These are phyloP conservation scores for Nyctalus aviator DNA, from an alignment of 2,797 vertebrate genomes.

Conservation along the genomic window DNA sequence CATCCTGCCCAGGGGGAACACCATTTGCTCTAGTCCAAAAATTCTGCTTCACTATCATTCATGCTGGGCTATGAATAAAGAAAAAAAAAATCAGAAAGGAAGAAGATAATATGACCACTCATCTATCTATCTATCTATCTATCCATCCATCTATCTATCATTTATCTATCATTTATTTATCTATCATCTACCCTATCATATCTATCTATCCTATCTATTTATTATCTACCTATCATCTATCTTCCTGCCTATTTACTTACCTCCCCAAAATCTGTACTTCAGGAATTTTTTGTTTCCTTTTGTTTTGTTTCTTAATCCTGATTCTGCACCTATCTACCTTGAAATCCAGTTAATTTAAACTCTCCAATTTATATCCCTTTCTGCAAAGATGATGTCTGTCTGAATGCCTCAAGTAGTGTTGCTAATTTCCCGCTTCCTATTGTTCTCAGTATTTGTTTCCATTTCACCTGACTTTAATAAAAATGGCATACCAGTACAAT, in stretches of 20 bases:
- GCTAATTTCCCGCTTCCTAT: conserved; percentile 46
- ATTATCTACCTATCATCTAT: neutral
- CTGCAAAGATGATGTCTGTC: neutral
- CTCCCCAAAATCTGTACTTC: neutral
- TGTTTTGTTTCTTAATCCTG: neutral
- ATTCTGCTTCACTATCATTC: neutral
- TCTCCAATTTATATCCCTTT: neutral
- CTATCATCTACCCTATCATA: neutral
- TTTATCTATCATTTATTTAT: neutral
- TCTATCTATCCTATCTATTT: neutral
- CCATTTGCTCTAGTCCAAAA: too few relatives aligned
- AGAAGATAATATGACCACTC: neutral
- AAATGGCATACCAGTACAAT: neutral
- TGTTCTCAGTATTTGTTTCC: conserved; percentile 5
- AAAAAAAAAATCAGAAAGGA: neutral
- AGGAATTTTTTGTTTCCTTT: neutral
- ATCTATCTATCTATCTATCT: neutral
- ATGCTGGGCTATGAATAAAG: neutral
- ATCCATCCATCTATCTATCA: too few relatives aligned
- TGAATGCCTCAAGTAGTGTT: neutral
- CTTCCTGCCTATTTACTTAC: neutral
- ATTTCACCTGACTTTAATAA: conserved; percentile 44
- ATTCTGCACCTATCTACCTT: neutral
- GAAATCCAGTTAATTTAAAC: conserved; percentile 24
- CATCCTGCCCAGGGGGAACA: too few relatives aligned